phyloP scores from a whole-genome alignment of 2,797 vertebrate species.

The Epinephelus coioides region DNA sequence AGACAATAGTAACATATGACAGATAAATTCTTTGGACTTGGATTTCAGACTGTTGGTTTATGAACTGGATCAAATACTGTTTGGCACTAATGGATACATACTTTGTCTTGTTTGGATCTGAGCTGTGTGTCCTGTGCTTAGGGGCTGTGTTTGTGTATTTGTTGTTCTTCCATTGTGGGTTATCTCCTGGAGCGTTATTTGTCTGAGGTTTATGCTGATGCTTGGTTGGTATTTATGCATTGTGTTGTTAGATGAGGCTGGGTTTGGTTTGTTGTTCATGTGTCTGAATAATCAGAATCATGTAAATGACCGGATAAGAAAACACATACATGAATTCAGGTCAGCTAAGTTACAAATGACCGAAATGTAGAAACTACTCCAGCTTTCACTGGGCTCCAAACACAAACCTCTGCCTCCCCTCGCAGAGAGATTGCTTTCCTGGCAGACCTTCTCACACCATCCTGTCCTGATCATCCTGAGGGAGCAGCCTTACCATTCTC shows the following conservation, averaged over 20 bases:
- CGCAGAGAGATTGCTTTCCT: not conserved
- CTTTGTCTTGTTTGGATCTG: not conserved
- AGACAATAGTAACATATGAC: no score
- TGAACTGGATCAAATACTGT: not conserved
- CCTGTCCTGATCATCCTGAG: conserved; percentile 13
- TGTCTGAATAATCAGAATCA: no score
- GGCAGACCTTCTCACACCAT: conserved; percentile 8
- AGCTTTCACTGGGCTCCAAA: conserved; percentile 1
- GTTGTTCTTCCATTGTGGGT: not conserved
- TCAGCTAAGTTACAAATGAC: not conserved
- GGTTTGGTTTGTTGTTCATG: no score
- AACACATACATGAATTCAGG: no score
- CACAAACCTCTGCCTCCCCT: not conserved
- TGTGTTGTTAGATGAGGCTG: no score
- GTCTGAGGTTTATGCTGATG: not conserved
- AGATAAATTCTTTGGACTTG: not conserved
- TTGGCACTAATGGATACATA: not conserved
- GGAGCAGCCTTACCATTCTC: conserved; percentile 61
- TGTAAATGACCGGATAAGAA: no score
- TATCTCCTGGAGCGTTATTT: not conserved
- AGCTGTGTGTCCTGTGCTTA: not conserved
- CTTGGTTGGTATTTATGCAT: not conserved
- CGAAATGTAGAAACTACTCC: not conserved
- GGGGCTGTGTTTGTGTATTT: not conserved
- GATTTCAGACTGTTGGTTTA: not conserved